Base-by-base conservation (phyloP, 2,797 vertebrate species). In the Steatocranus sp. region DNA sequence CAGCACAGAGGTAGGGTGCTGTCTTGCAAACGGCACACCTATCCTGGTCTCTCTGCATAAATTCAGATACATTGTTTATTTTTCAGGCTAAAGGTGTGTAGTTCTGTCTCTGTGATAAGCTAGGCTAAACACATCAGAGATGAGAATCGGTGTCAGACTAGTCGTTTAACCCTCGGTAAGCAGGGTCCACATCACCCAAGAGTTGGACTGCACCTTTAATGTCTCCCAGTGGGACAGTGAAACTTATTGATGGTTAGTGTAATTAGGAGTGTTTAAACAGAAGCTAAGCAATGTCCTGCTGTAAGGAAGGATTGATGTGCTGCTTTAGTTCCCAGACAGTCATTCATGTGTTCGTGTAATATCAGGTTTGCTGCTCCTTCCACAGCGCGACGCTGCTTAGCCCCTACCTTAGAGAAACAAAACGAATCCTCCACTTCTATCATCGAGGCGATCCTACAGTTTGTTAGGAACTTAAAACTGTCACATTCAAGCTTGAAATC, bases 21-120 rank as follows among this genome's bases (percentile, higher is more conserved):
- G 0, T 25, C 5, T 1, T 9, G 14, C 14, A 70, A 18, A 70
- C 5, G 6, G 66, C 41, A 68, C 61, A 30, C 0, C 23, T 30
- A 0, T 3, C 10, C 17, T 30, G 36, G 6, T 34, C 30, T 61
- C n/a, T 1, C n/a, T 23, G 61, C 34, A 66, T 15, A 66, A 38
- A 41, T 66, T 15, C 11, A 38, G 20, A 23, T 25, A 0, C 14
- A 0, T 11, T 0, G 5, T 68, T 43, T 11, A 43, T 68, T 43
- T 53, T 23, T 4, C 20, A 53, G 18, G 18, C 17, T 9, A 10
- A 49, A 8, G 18, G 10, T 68, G 58, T 61, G 8, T 25, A 41
- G 36, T 68, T 68, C 2, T 27, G 15, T 46, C 66, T 46, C 66
- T 70, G 63, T 70, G 38, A 17, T 68, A 11, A 68, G 63, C 30